A percentile compares a stretch with the other conserved stretches of the same genome.
Evolutionary conservation across 2,888 invertebrate species (phyloP).

Genomic region (Drosophila atroscutellata): DNA sequence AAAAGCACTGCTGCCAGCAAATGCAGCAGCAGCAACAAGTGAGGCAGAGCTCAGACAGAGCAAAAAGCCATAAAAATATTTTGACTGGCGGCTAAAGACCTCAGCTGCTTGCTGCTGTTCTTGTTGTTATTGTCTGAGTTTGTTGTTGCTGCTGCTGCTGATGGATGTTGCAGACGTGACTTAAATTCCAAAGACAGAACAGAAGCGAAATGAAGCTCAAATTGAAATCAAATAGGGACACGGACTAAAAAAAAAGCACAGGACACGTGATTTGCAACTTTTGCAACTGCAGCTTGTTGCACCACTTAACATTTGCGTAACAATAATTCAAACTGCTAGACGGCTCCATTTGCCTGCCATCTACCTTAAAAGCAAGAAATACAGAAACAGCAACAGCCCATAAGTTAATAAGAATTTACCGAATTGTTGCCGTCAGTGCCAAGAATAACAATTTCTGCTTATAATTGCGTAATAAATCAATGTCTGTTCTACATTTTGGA

Average conservation of each 20-base stretch:
- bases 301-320: constrained; percentile 27
- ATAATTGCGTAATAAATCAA: constrained; percentile 75
- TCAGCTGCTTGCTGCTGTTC: constrained; percentile 26
- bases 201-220: constrained; percentile 47
- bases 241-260: neutral
- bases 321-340: constrained; percentile 10
- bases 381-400: constrained; percentile 5
- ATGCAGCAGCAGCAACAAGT: constrained; percentile 67
- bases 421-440: constrained; percentile 25
- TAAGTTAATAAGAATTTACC: constrained; percentile 23
- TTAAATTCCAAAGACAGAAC: constrained; percentile 65
- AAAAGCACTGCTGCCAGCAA: constrained; percentile 52
- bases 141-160: constrained; percentile 37
- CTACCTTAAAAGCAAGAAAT: constrained; percentile 5
- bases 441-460: constrained; percentile 47
- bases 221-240: constrained; percentile 49
- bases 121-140: constrained; percentile 27
- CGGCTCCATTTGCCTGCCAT: constrained; percentile 27
- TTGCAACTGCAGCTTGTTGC: constrained; percentile 44
- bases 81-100: constrained; percentile 61
- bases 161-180: constrained; percentile 67
- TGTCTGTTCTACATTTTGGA: constrained; percentile 65
- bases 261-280: constrained; percentile 26
- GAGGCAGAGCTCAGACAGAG: constrained; percentile 51
- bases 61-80: constrained; percentile 68